These are phyloP conservation scores for Polypedilum pembai DNA, from an alignment of 1,140 invertebrate species.

Conservation along the genomic window DNA sequence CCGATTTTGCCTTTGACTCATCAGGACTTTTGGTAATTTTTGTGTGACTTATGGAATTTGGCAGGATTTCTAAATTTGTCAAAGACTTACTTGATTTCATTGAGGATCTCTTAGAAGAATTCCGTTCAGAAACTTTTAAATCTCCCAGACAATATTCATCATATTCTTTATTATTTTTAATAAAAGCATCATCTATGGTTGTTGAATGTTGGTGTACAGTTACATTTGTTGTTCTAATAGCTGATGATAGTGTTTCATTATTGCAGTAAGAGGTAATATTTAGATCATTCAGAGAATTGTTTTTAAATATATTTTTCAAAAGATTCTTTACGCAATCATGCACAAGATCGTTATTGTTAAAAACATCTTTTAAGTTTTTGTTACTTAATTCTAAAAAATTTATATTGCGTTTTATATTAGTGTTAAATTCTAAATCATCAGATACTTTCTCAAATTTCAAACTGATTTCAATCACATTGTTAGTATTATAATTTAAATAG, in stretches of 20 bases:
- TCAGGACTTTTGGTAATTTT: neutral
- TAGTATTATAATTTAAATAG: neutral
- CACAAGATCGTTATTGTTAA: neutral
- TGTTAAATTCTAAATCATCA: neutral
- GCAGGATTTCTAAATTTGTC: neutral
- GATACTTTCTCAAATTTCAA: slow-evolving; percentile 20
- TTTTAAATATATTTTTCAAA: neutral
- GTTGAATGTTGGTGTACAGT: neutral
- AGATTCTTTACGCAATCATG: neutral
- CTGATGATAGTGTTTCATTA: neutral
- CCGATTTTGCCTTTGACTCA: slow-evolving; percentile 29
- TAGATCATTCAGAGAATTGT: neutral
- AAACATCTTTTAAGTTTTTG: neutral
- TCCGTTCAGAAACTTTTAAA: neutral
- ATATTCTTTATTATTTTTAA: neutral
- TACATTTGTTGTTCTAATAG: neutral
- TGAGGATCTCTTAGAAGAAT: neutral
- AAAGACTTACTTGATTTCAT: neutral
- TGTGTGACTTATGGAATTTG: neutral
- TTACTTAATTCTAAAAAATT: slow-evolving; percentile 5
- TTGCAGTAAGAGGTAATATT: neutral
- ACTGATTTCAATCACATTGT: slow-evolving; percentile 20
- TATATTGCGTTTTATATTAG: neutral
- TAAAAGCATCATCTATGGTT: neutral
- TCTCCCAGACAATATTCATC: neutral